These are phyloP conservation scores for Anoplolepis gracilipes DNA, from an alignment of 1,140 invertebrate species.

Conservation along the genomic window DNA sequence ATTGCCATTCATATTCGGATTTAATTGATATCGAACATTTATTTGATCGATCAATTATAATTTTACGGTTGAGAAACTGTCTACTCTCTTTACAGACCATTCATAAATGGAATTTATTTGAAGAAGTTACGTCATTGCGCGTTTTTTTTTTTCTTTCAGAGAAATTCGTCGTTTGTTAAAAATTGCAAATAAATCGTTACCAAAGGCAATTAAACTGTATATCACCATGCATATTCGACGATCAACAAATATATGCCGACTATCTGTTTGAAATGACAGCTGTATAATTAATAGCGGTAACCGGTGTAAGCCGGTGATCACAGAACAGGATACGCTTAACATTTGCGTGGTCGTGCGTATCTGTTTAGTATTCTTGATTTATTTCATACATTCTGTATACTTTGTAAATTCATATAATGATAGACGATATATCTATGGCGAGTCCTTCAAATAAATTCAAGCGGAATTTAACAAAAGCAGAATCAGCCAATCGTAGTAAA, in stretches of 20 bases:
- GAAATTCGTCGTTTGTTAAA: not conserved
- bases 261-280: slow-evolving; percentile 13
- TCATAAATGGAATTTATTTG: not conserved
- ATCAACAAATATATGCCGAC: slow-evolving; percentile 24
- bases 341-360: not conserved
- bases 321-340: slow-evolving; percentile 10
- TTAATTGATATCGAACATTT: slow-evolving; percentile 1
- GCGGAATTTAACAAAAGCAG: slow-evolving; percentile 29
- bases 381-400: not conserved
- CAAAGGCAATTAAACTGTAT: slow-evolving; percentile 13
- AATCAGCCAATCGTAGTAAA: not conserved
- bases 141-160: slow-evolving; percentile 9
- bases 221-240: slow-evolving; percentile 18
- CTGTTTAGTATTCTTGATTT: slow-evolving; percentile 15
- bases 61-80: not conserved
- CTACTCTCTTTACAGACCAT: not conserved
- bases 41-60: not conserved
- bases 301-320: not conserved
- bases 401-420: not conserved
- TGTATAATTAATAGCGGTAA: slow-evolving; percentile 34
- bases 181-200: slow-evolving; percentile 33
- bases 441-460: slow-evolving; percentile 32
- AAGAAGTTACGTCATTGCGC: slow-evolving; percentile 9
- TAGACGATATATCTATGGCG: not conserved
- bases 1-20: not conserved